phyloP scores from a whole-genome alignment of 2,888 invertebrate genomes.

The Lamellibrachia columna region DNA sequence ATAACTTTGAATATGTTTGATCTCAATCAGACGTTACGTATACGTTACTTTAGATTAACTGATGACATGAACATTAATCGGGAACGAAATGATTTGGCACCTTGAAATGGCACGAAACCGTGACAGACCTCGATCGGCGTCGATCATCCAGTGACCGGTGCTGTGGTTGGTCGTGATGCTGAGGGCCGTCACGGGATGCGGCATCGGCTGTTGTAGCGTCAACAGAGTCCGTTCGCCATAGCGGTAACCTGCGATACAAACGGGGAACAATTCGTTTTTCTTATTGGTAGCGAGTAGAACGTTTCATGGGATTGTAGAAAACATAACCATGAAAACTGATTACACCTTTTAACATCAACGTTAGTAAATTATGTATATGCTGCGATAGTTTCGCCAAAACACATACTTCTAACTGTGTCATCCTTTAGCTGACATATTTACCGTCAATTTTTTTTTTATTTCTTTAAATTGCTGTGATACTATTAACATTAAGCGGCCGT shows the following conservation, averaged over 20 bases:
- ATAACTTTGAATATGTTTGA: no score
- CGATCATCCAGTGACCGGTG: constrained; percentile 27
- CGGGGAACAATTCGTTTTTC: background rate
- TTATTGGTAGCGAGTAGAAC: background rate
- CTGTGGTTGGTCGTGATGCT: constrained; percentile 23
- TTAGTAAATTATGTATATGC: no score
- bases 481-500: no score
- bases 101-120: background rate
- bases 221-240: constrained; percentile 11
- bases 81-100: background rate
- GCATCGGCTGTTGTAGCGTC: constrained; percentile 23
- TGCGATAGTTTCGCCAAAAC: no score
- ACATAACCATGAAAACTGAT: background rate
- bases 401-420: no score
- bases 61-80: background rate
- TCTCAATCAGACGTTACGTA: no score
- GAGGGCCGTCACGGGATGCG: constrained; percentile 31
- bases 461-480: no score
- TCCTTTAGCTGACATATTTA: no score
- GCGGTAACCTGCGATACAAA: background rate
- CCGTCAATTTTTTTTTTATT: no score
- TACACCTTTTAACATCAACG: no score
- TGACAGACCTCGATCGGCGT: constrained; percentile 26
- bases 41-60: background rate
- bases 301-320: background rate